phyloP scores from a whole-genome alignment of 2,113 vertebrate species.

The Sakesphorus luctuosus region DNA sequence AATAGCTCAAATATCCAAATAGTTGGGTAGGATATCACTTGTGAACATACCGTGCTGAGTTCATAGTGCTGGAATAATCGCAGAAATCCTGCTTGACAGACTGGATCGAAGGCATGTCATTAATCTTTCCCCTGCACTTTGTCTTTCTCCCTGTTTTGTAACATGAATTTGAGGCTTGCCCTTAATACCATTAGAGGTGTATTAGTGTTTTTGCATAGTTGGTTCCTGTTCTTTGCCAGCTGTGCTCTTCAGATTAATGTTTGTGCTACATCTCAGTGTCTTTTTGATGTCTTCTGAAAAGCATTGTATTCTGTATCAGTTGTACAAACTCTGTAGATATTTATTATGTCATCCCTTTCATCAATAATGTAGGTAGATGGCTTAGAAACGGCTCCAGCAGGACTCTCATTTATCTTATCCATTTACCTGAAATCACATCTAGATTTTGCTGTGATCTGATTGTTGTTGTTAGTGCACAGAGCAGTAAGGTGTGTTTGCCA shows the following conservation, averaged over 20 bases:
- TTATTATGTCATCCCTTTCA: constrained; percentile 22
- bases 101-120: not conserved
- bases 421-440: not conserved
- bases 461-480: not conserved
- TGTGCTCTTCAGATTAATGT: not conserved
- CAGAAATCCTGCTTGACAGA: not conserved
- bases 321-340: not conserved
- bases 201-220: not conserved
- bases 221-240: not conserved
- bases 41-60: not conserved
- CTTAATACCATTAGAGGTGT: not conserved
- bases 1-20: not conserved
- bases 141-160: not conserved
- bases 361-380: constrained; percentile 7
- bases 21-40: not conserved
- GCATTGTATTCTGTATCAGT: not conserved
- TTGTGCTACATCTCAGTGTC: not conserved
- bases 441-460: not conserved
- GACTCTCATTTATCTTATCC: not conserved
- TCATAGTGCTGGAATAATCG: not conserved
- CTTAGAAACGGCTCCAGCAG: not conserved
- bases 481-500: not conserved
- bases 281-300: constrained; percentile 16
- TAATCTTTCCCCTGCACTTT: not conserved
- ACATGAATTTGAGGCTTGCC: not conserved